Conservation (phyloP, 2,797 vertebrate genomes). For the Distichodus sexfasciatus region DNA sequence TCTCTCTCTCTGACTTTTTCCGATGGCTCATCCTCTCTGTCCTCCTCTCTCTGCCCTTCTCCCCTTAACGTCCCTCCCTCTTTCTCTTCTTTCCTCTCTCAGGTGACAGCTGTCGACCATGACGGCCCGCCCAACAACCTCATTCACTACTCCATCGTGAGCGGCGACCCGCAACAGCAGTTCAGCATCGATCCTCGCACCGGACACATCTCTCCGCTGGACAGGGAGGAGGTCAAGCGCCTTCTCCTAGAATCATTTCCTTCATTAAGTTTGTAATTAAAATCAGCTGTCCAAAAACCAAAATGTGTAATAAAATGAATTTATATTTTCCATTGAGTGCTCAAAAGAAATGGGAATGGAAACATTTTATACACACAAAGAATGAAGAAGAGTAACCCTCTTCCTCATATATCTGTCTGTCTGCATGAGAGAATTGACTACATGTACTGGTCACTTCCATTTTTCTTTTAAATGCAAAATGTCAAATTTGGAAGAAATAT, state of each 20-base stretch:
- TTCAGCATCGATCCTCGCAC: slow-evolving; percentile 82
- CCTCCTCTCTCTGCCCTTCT: background rate
- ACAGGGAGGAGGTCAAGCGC: slow-evolving; percentile 97
- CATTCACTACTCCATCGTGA: slow-evolving; percentile 86
- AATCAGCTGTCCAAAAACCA: no score
- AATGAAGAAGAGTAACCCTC: no score
- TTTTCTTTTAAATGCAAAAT: no score
- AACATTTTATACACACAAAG: no score
- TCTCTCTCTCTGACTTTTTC: background rate
- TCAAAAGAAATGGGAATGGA: no score
- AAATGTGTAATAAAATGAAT: no score
- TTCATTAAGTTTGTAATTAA: no score
- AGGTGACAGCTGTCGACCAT: slow-evolving; percentile 87
- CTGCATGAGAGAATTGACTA: no score
- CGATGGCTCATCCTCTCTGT: background rate
- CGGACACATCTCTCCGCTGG: slow-evolving; percentile 84
- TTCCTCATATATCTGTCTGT: no score
- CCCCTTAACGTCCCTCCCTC: background rate
- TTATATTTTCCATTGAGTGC: no score
- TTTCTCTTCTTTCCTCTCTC: slow-evolving; percentile 19
- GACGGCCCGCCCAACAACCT: slow-evolving; percentile 87
- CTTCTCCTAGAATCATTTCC: background rate
- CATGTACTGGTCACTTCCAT: no score
- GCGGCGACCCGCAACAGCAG: slow-evolving; percentile 82
- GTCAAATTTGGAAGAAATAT: no score